Evolutionary conservation across 2,113 vertebrate species (phyloP).

Genomic region (Beaufortia kweichowensis): DNA sequence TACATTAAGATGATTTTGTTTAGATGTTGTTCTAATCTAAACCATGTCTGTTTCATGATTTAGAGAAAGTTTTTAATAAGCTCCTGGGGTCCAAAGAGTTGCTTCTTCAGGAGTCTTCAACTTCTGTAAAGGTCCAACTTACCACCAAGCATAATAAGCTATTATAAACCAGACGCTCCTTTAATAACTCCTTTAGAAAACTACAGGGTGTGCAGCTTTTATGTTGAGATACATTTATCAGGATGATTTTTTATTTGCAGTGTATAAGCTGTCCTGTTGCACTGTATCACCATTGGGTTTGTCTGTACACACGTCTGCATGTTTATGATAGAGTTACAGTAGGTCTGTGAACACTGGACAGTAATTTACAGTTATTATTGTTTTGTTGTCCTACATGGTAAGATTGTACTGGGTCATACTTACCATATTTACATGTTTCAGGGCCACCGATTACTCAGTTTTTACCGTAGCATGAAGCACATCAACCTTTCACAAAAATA

Average conservation of each 20-base stretch:
- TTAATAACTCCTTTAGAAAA: constrained; percentile 21
- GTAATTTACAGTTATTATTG: constrained; percentile 23
- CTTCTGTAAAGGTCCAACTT: background rate
- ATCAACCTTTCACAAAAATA: constrained; percentile 16
- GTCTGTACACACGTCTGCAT: constrained; percentile 18
- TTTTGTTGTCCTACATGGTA: constrained; percentile 31
- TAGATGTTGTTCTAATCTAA: background rate
- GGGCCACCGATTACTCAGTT: constrained; percentile 50
- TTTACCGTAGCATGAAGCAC: constrained; percentile 32
- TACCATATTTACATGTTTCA: background rate
- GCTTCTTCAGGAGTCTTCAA: constrained; percentile 10
- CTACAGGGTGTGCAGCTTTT: constrained; percentile 22
- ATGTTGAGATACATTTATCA: constrained; percentile 20
- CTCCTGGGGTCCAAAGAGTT: background rate
- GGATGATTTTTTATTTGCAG: constrained; percentile 23
- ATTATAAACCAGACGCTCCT: constrained; percentile 2
- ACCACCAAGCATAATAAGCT: constrained; percentile 24
- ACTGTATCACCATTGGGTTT: constrained; percentile 9
- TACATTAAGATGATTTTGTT: too few relatives aligned
- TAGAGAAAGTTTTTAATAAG: background rate
- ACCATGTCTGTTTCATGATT: background rate
- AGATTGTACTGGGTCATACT: constrained; percentile 60
- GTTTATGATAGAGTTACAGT: constrained; percentile 19
- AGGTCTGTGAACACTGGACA: background rate
- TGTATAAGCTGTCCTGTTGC: constrained; percentile 25